These are phyloP conservation scores for Sarcophaga variegata DNA, from an alignment of 2,888 invertebrate genomes.

Conservation along the genomic window DNA sequence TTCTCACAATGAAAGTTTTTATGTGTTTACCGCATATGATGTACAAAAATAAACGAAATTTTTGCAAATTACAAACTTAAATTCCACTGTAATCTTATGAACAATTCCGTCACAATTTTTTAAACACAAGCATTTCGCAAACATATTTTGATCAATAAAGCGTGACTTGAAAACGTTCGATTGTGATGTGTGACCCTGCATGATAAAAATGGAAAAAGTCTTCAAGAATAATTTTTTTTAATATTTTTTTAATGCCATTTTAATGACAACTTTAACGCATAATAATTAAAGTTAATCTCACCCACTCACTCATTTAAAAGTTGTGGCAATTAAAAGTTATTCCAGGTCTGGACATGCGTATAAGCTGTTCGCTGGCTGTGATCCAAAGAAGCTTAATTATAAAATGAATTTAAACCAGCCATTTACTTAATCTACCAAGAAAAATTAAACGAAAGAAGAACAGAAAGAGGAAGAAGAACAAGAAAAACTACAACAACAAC, in stretches of 20 bases:
- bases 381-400: conserved; percentile 31
- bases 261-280: background rate
- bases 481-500: background rate
- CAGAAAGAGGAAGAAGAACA: background rate
- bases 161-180: too few species aligned
- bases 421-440: conserved; percentile 38
- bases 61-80: too few species aligned
- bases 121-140: too few species aligned
- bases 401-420: conserved; percentile 43
- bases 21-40: too few species aligned
- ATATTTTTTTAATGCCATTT: background rate
- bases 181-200: too few species aligned
- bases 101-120: too few species aligned
- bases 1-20: too few species aligned
- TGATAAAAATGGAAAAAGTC: too few species aligned
- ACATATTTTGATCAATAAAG: too few species aligned
- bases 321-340: conserved; percentile 29
- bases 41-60: too few species aligned
- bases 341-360: conserved; percentile 18
- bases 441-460: background rate
- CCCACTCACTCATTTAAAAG: conserved; percentile 38
- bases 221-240: background rate
- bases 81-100: too few species aligned
- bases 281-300: conserved; percentile 37
- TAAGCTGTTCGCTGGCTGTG: background rate